Evolutionary conservation across 2,797 vertebrate species (phyloP), one percentile per base, ranked within the genome.

Genomic region (Silurus lanzhouensis): DNA sequence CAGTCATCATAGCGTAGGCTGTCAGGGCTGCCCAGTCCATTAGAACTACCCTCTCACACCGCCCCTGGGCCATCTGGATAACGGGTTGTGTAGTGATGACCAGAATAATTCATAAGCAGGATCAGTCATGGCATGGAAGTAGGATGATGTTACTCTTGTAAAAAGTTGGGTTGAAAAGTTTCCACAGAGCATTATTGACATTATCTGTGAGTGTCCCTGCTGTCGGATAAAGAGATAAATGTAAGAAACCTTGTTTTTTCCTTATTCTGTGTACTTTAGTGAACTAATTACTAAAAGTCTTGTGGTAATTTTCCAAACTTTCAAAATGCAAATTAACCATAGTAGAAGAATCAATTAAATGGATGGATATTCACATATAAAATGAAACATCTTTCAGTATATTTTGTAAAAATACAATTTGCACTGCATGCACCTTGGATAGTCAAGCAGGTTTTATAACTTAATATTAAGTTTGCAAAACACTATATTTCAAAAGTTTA

Each of bases 51-150:
- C 81, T 84, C 84, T 81, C 81, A 25, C 81, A 79, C 38, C 78
- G 83, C 88, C 87, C 88, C 87, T 85, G 74, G 76, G 77, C 75
- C 82, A 91, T 91, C 91, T 92, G 90, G 74, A 90, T 81, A 75
- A 61, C 6, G 31, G 58, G 88, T 90, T 91, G 88, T 83, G 88
- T 89, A 87, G 88, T 81, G 83, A 92, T 92, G 74, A 88, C 25
- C 66, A 58, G 22, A 82, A 31, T 82, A 31, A 82, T 20, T 55
- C 38, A 81, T 55, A 67, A 70, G 25, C 46, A 7, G 48, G 8
- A 82, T 25, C n/a, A 81, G 79, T 70, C 66, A 82, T 70, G 27
- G 12, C 66, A 44, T 68, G 74, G 55, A 15, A 77, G 17, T n/a
- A 81, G 22, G 61, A 27, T 52, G 19, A n/a, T 31, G 5, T 38